Evolutionary conservation across 2,113 vertebrate species (phyloP), one percentile per base, ranked within the genome.

Genomic region (Phycodurus eques): DNA sequence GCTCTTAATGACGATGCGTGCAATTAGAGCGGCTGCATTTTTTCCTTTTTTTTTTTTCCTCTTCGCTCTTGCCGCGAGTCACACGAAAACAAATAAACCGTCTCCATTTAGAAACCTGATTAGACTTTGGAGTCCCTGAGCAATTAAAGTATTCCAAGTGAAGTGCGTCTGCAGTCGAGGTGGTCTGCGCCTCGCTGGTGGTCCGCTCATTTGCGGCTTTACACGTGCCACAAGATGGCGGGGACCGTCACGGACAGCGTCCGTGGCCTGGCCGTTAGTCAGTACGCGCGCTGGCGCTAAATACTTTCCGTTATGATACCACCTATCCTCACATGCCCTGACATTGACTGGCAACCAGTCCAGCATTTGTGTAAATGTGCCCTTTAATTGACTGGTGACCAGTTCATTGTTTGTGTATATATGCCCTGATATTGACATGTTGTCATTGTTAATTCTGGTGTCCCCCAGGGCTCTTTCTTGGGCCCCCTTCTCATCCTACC

Each of bases 101-200:
- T 85, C 91, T 92, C 87, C 88, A 92, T 93, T 92, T 93, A 92
- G 91, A 93, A 94, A 91, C 91, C 90, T 93, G 93, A 93, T 93
- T 93, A 93, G 92, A 92, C 88, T 92, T 92, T 91, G 43, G 91
- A 91, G 92, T 94, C 91, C 92, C 92, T 86, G 80, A 91, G 91
- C 91, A 93, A 93, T 93, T 93, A 92, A 92, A 92, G 90, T 89
- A 93, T 93, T 93, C 92, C 89, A 89, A 89, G 90, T 91, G 85
- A 85, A 91, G 89, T 91, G 90, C 89, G 91, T 92, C 91, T 90
- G 89, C 90, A 87, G 92, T 92, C 91, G 87, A 90, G 91, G 90
- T 93, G 92, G 92, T 93, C 92, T 88, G 76, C 80, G 82, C 88
- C 91, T 92, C 89, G 92, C 85, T 89, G 92, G 92, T 92, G 91